phyloP scores from a whole-genome alignment of 2,888 invertebrate species.

The Ichneumoninae sp. region DNA sequence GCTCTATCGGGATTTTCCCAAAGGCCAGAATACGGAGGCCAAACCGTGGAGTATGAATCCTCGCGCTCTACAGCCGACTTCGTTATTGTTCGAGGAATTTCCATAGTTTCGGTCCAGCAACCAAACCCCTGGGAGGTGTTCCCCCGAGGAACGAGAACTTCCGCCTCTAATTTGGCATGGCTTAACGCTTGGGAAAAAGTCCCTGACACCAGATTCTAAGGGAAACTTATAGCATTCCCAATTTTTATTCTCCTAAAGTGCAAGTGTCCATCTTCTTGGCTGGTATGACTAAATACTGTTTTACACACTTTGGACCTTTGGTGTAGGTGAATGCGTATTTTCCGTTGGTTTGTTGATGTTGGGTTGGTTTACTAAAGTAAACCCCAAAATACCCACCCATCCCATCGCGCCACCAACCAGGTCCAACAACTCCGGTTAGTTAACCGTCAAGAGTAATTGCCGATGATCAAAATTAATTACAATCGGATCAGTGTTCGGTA shows the following conservation, averaged over 20 bases:
- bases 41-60: conserved; percentile 34
- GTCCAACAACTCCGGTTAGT: background rate
- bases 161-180: background rate
- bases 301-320: too few species aligned
- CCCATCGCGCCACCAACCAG: background rate
- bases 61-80: background rate
- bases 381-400: too few species aligned
- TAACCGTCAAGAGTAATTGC: background rate
- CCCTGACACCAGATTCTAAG: background rate
- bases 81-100: conserved; percentile 21
- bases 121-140: background rate
- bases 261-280: too few species aligned
- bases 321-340: too few species aligned
- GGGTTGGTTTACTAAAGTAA: too few species aligned
- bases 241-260: too few species aligned
- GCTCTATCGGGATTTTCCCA: background rate
- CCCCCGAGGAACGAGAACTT: background rate
- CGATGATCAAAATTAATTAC: background rate
- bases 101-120: background rate
- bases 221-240: too few species aligned
- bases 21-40: background rate
- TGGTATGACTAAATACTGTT: too few species aligned
- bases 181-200: background rate
- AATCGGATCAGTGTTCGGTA: background rate
- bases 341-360: too few species aligned